Percentiles rank a stretch among this genome's conserved stretches.
Evolutionary conservation across 2,797 vertebrate genomes (phyloP).

Genomic region (Spinibarbus caldwelli): DNA sequence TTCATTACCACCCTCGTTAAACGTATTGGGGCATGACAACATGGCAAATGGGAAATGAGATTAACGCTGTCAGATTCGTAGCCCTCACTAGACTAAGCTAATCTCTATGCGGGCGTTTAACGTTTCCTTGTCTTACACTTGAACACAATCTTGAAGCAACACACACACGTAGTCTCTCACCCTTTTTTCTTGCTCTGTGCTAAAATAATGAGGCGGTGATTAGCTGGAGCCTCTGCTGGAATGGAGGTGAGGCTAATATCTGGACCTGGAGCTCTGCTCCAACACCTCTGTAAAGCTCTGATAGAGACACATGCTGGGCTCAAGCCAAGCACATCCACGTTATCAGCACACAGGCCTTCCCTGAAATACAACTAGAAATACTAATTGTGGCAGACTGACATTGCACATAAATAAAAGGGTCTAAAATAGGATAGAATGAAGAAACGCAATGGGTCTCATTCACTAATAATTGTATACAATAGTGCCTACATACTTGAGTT

Average conservation of each 20-base stretch:
- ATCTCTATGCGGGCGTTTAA: slow-evolving; percentile 63
- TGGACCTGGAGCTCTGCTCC: slow-evolving; percentile 38
- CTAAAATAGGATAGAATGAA: background rate
- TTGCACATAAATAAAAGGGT: background rate
- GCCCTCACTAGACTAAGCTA: slow-evolving; percentile 66
- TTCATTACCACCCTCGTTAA: slow-evolving; percentile 76
- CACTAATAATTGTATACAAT: background rate
- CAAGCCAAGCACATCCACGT: slow-evolving; percentile 46
- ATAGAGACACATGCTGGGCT: slow-evolving; percentile 47
- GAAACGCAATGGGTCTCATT: background rate
- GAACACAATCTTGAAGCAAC: slow-evolving; percentile 30
- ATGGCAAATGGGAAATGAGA: slow-evolving; percentile 70
- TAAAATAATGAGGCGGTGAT: slow-evolving; percentile 56
- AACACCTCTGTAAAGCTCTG: slow-evolving; percentile 45
- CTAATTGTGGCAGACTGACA: slow-evolving; percentile 23
- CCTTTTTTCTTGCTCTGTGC: slow-evolving; percentile 33
- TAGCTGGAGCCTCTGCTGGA: slow-evolving; percentile 48
- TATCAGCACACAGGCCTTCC: slow-evolving; percentile 8
- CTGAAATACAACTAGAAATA: slow-evolving; percentile 16
- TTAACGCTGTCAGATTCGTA: slow-evolving; percentile 73
- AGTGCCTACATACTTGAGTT: background rate
- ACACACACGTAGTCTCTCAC: slow-evolving; percentile 24
- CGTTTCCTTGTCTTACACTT: slow-evolving; percentile 53
- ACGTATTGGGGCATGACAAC: slow-evolving; percentile 73
- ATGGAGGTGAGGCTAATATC: slow-evolving; percentile 56